These are phyloP conservation scores for Toxotes chatareus DNA, from an alignment of 2,113 vertebrate species.

Conservation along the genomic window DNA sequence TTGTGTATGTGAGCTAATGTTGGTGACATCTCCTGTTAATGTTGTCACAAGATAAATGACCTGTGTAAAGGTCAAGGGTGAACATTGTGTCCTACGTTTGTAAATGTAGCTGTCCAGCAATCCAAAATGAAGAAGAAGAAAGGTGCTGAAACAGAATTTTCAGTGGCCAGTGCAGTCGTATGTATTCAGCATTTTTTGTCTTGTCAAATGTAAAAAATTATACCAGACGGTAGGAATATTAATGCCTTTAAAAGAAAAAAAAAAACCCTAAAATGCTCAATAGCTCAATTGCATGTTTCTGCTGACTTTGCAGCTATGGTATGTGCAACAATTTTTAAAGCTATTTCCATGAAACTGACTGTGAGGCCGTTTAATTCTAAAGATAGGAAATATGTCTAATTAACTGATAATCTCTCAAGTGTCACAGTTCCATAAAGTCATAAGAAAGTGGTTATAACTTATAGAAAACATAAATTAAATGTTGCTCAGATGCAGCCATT, in stretches of 20 bases:
- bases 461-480: background rate
- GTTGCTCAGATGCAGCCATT: background rate
- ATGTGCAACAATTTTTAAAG: background rate
- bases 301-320: background rate
- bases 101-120: background rate
- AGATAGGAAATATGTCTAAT: background rate
- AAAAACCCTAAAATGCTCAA: conserved; percentile 7
- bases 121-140: background rate
- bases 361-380: background rate
- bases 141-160: background rate
- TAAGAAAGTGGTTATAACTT: background rate
- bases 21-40: conserved; percentile 24
- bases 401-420: background rate
- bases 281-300: background rate
- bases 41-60: conserved; percentile 23
- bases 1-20: conserved; percentile 27
- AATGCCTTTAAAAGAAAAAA: background rate
- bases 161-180: background rate
- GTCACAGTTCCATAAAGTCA: background rate
- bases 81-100: conserved; percentile 43
- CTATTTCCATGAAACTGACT: background rate
- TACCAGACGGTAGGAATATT: background rate
- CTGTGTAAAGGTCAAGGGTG: conserved; percentile 56
- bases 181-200: background rate
- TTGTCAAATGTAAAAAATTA: conserved; percentile 18